Evolutionary conservation across 2,797 vertebrate genomes (phyloP).

Genomic region (Scomberomorus guttatus): DNA sequence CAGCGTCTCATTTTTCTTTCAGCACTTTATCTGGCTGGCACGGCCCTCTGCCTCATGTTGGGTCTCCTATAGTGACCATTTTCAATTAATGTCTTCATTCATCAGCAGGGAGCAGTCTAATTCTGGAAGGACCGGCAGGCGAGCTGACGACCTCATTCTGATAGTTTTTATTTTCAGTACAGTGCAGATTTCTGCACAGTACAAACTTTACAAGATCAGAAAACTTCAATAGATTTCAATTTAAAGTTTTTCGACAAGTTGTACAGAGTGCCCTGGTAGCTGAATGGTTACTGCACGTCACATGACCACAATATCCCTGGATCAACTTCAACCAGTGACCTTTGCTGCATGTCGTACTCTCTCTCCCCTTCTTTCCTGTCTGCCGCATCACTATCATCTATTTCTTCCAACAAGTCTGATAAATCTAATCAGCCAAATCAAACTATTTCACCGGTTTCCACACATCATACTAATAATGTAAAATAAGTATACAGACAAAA

Average conservation of each 20-base stretch:
- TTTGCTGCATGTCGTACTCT: not conserved
- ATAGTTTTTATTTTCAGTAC: not conserved
- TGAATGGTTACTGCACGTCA: too few relatives aligned
- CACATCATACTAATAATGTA: too few relatives aligned
- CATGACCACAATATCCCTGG: too few relatives aligned
- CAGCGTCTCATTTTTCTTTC: slow-evolving; percentile 75
- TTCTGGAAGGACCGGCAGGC: slow-evolving; percentile 58
- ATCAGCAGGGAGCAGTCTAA: slow-evolving; percentile 67
- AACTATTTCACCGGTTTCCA: too few relatives aligned
- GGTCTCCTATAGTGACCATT: slow-evolving; percentile 74
- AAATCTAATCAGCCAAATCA: too few relatives aligned
- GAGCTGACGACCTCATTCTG: slow-evolving; percentile 36
- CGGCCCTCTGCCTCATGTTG: slow-evolving; percentile 64
- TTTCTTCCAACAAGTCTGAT: too few relatives aligned
- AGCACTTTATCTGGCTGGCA: slow-evolving; percentile 53
- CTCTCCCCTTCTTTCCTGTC: too few relatives aligned
- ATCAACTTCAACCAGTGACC: not conserved
- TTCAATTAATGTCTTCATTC: slow-evolving; percentile 79
- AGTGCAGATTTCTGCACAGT: too few relatives aligned
- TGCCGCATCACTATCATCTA: too few relatives aligned
- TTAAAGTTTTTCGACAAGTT: not conserved
- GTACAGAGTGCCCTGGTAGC: too few relatives aligned
- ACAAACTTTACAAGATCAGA: not conserved
- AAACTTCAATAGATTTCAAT: not conserved
- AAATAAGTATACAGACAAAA: too few relatives aligned